These are phyloP conservation scores for Calameuta filiformis DNA, from an alignment of 2,888 invertebrate species.

Conservation along the genomic window DNA sequence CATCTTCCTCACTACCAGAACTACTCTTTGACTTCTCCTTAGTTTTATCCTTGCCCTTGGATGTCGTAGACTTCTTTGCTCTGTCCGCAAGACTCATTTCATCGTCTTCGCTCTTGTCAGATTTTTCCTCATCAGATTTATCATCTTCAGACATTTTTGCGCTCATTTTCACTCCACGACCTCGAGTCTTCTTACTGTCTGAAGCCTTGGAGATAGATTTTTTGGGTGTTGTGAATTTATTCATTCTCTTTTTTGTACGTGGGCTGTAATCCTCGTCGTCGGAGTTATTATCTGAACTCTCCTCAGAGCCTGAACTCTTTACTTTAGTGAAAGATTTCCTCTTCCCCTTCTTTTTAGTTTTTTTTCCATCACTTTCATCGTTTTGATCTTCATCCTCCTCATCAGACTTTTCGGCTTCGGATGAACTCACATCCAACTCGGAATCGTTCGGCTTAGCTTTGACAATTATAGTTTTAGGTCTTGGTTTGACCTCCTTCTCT, in stretches of 20 bases:
- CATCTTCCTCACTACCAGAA: constrained; percentile 10
- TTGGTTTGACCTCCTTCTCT: constrained; percentile 38
- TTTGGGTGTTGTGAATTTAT: constrained; percentile 28
- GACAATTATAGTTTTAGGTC: constrained; percentile 55
- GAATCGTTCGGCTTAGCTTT: constrained; percentile 57
- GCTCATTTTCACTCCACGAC: background rate
- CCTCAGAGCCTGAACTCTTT: constrained; percentile 45
- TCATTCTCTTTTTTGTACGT: constrained; percentile 45
- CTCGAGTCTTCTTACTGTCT: constrained; percentile 20
- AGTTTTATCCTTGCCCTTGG: constrained; percentile 30
- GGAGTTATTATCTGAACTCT: constrained; percentile 47
- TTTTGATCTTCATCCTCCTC: constrained; percentile 24
- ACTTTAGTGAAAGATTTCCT: constrained; percentile 42
- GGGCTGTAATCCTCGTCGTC: constrained; percentile 59
- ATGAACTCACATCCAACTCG: constrained; percentile 55
- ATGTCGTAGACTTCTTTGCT: constrained; percentile 28
- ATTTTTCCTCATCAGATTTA: constrained; percentile 15
- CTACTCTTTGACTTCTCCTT: constrained; percentile 10
- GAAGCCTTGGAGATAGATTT: constrained; percentile 26
- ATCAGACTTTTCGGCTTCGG: constrained; percentile 28
- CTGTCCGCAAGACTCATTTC: constrained; percentile 16
- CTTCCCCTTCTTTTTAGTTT: constrained; percentile 33
- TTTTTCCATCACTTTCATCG: constrained; percentile 21
- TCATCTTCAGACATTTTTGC: constrained; percentile 9
- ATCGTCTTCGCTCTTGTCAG: constrained; percentile 13